Evolutionary conservation across 1,140 invertebrate genomes (phyloP).

Genomic region (Drosophila mauritiana): DNA sequence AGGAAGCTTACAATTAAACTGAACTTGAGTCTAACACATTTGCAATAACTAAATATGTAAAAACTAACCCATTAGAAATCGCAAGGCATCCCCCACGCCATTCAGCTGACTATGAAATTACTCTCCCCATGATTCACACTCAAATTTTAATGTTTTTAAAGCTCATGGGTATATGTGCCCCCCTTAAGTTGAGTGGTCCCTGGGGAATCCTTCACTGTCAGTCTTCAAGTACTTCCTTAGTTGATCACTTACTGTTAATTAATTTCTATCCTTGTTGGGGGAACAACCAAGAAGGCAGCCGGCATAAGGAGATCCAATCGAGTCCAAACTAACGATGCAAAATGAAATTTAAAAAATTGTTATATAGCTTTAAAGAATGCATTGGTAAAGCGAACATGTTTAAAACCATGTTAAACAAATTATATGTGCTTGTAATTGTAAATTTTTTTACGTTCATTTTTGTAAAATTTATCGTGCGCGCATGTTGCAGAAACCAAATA

Average conservation of each 20-base stretch:
- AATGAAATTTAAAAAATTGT: constrained; percentile 56
- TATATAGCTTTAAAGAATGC: constrained; percentile 64
- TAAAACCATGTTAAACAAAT: constrained; percentile 36
- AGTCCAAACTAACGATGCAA: constrained; percentile 37
- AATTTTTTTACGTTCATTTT: constrained; percentile 48
- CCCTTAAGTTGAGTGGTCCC: constrained; percentile 19
- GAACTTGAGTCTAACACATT: constrained; percentile 27
- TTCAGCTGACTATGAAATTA: constrained; percentile 44
- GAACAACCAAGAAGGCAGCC: constrained; percentile 10
- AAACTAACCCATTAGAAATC: constrained; percentile 9
- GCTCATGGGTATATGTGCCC: not conserved
- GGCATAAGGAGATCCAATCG: constrained; percentile 19
- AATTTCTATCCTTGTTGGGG: constrained; percentile 30
- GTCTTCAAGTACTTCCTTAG: constrained; percentile 11
- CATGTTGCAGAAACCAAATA: constrained; percentile 32
- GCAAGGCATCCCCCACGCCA: constrained; percentile 1
- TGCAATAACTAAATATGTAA: constrained; percentile 50
- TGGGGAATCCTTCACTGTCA: constrained; percentile 1
- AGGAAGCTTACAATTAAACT: constrained; percentile 12
- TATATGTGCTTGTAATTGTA: constrained; percentile 77
- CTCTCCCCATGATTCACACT: constrained; percentile 20
- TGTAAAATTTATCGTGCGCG: constrained; percentile 47
- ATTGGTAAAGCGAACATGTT: constrained; percentile 39
- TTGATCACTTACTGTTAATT: constrained; percentile 19
- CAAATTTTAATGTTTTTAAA: constrained; percentile 17